Percentiles rank a stretch among this genome's conserved stretches.
Evolutionary conservation across 2,113 vertebrate genomes (phyloP).

Genomic region (Nipponia nippon): DNA sequence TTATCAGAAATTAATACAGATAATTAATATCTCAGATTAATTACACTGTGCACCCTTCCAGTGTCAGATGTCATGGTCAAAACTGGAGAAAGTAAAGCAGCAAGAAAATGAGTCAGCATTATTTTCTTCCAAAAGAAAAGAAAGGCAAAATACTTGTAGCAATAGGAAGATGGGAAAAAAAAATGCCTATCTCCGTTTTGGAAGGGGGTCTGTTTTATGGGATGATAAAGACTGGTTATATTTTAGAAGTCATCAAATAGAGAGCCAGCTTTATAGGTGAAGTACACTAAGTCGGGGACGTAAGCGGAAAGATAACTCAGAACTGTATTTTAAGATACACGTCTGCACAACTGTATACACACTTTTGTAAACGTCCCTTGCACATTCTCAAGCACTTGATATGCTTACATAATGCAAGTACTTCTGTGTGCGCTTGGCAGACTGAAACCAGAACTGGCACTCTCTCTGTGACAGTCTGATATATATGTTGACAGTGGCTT

Average conservation of each 20-base stretch:
- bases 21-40: not conserved
- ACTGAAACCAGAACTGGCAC: conserved; percentile 14
- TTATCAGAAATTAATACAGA: not conserved
- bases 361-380: not conserved
- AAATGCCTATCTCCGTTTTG: not conserved
- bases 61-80: not conserved
- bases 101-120: not conserved
- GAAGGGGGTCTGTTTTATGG: not conserved
- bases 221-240: not conserved
- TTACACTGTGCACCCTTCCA: not conserved
- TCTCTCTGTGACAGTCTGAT: conserved; percentile 1
- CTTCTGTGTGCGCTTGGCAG: not conserved
- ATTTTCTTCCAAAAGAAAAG: not conserved
- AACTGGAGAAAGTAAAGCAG: not conserved
- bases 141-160: not conserved
- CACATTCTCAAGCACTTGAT: not conserved
- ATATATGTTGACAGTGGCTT: not conserved
- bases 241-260: not conserved
- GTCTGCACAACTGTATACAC: not conserved
- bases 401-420: not conserved
- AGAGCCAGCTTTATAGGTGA: not conserved
- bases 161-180: not conserved
- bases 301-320: not conserved
- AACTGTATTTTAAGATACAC: not conserved
- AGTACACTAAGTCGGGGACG: not conserved